phyloP scores from a whole-genome alignment of 2,797 vertebrate genomes.

The Urosaurus nigricauda region DNA sequence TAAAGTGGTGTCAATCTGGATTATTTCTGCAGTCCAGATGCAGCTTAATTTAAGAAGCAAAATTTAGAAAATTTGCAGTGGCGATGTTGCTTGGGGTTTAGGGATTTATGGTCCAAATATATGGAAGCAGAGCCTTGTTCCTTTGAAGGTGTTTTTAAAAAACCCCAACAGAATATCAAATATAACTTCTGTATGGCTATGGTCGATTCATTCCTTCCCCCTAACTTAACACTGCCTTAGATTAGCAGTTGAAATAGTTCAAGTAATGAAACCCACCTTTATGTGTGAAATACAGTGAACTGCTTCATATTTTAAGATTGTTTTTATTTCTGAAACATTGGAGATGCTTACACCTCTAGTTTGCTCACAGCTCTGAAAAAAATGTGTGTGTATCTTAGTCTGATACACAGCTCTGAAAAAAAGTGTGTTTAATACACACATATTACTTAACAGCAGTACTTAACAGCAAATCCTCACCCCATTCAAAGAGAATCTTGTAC shows the following conservation, averaged over 20 bases:
- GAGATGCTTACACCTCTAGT: neutral
- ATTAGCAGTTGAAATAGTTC: neutral
- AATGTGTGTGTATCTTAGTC: no score
- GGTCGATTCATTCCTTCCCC: neutral
- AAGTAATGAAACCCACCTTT: neutral
- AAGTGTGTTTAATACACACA: no score
- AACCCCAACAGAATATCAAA: neutral
- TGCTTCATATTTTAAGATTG: neutral
- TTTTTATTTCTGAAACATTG: neutral
- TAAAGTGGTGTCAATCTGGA: no score
- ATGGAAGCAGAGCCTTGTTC: neutral
- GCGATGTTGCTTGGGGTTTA: no score
- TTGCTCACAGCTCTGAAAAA: neutral
- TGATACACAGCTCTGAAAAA: neutral
- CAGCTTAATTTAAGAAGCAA: no score
- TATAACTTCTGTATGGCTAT: neutral
- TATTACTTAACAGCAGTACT: no score
- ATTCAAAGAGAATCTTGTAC: neutral
- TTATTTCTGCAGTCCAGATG: no score
- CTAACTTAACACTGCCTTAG: neutral
- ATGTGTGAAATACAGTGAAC: neutral
- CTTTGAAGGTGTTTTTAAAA: neutral
- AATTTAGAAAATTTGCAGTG: no score
- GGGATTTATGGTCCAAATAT: no score
- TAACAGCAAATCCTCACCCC: neutral